Base-by-base conservation (phyloP, 2,113 vertebrate species). In the Ranitomeya variabilis region DNA sequence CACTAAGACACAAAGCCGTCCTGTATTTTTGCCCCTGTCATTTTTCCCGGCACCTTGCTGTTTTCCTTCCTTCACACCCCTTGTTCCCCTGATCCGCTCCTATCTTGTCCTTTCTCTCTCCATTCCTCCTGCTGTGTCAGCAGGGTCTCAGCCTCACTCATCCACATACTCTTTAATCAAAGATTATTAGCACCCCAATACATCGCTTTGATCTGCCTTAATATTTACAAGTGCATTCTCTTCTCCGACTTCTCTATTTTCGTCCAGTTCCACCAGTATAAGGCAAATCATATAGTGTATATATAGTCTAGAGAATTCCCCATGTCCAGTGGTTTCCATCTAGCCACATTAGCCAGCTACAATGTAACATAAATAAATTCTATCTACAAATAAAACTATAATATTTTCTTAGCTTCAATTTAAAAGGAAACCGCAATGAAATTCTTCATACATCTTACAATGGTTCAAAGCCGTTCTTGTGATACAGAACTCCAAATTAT, bases 51-150 rank as follows among this genome's bases (percentile, higher is more conserved):
- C 14, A 6, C 55, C 60, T 83, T 19, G 64, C 54, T 76, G 31
- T 37, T 82, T 83, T 16, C 55, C 18, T 77, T 86, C 85, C 1
- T 2, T 81, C 31, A 13, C 8, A 7, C 7, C 60, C 55, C 18
- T n/a, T 18, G 18, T 13, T 18, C 52, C 73, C 31, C 7, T 19
- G 26, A 3, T 74, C 74, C 37, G 23, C 66, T 71, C 12, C 79
- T 66, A 52, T 66, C 16, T 6, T 67, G 74, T 88, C 37, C 79
- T 77, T 83, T 77, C 18, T 74, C 11, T 88, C 57, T 83, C 80
- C 37, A 83, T 57, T 76, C 59, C 80, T 88, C 87, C 55, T 52
- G 87, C 66, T 88, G 86, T 69, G 87, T 83, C 80, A 77, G 87
- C 55, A 19, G 87, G 45, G 7, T 60, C 15, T 82, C 80, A 64